Percentiles rank a stretch among this genome's conserved stretches.
Conservation (phyloP, 1,140 invertebrate genomes). For the Drosophila micromelanica region DNA sequence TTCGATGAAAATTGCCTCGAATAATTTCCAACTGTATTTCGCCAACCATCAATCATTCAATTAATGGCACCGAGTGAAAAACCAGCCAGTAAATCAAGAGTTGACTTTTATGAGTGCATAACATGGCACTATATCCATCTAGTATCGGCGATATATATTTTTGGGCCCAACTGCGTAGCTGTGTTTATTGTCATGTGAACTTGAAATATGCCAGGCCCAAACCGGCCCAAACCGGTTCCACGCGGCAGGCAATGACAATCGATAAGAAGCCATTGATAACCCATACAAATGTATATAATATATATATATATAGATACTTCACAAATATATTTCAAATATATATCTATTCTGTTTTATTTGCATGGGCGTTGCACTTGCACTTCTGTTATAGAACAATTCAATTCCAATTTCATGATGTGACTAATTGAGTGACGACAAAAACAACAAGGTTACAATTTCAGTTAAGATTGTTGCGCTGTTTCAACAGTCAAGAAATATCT, state of each 20-base stretch:
- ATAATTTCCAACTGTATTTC: not conserved
- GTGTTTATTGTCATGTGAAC: constrained; percentile 60
- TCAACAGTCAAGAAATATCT: not conserved
- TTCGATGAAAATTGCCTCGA: not conserved
- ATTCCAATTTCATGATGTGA: constrained; percentile 24
- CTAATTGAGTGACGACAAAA: constrained; percentile 31
- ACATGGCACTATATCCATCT: constrained; percentile 23
- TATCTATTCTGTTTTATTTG: constrained; percentile 6
- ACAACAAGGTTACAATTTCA: not conserved
- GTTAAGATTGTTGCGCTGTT: not conserved
- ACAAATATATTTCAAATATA: not conserved
- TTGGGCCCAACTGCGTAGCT: constrained; percentile 26
- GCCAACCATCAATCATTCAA: constrained; percentile 35
- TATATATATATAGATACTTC: not conserved
- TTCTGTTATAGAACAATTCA: constrained; percentile 11
- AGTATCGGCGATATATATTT: not conserved
- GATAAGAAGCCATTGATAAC: constrained; percentile 38
- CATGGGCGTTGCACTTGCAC: constrained; percentile 31
- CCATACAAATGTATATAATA: not conserved
- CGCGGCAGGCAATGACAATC: not conserved
- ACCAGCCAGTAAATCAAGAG: constrained; percentile 37
- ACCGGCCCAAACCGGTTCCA: constrained; percentile 49
- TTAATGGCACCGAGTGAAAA: constrained; percentile 10
- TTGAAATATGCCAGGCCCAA: constrained; percentile 51
- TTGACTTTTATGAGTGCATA: constrained; percentile 34